Percentiles rank a stretch among this genome's conserved stretches.
These are phyloP conservation scores for Indicator maculatus DNA, from an alignment of 2,113 vertebrate genomes.

Conservation along the genomic window DNA sequence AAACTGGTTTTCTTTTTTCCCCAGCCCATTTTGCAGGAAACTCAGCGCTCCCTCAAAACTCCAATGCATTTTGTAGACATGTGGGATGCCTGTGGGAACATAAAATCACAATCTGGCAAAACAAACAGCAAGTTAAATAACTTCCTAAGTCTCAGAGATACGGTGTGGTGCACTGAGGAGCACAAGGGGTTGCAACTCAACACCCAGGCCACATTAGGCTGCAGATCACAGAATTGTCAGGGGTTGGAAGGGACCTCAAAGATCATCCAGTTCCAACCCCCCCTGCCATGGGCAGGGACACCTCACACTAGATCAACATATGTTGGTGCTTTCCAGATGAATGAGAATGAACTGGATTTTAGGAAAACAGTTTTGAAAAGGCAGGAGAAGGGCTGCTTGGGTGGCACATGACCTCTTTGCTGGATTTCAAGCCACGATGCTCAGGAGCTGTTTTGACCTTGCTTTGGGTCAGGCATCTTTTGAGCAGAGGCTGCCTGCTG, in stretches of 20 bases:
- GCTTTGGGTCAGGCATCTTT: background rate
- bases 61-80: background rate
- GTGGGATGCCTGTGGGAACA: background rate
- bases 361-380: background rate
- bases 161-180: background rate
- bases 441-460: background rate
- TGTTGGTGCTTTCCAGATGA: background rate
- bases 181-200: background rate
- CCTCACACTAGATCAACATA: background rate
- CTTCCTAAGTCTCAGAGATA: background rate
- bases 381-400: fast-evolving
- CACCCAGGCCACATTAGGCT: background rate
- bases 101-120: slow-evolving; percentile 31
- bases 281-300: too few relatives aligned
- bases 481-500: background rate
- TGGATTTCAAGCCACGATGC: background rate
- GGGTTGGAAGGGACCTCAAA: too few relatives aligned
- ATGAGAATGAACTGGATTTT: background rate
- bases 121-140: background rate
- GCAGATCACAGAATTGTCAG: background rate
- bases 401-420: fast-evolving
- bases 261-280: too few relatives aligned
- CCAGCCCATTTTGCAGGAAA: background rate
- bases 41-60: background rate
- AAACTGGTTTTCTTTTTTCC: background rate